Percentiles rank a stretch among this genome's conserved stretches.
phyloP scores from a whole-genome alignment of 1,140 invertebrate species.

The Psilanteris sp. region DNA sequence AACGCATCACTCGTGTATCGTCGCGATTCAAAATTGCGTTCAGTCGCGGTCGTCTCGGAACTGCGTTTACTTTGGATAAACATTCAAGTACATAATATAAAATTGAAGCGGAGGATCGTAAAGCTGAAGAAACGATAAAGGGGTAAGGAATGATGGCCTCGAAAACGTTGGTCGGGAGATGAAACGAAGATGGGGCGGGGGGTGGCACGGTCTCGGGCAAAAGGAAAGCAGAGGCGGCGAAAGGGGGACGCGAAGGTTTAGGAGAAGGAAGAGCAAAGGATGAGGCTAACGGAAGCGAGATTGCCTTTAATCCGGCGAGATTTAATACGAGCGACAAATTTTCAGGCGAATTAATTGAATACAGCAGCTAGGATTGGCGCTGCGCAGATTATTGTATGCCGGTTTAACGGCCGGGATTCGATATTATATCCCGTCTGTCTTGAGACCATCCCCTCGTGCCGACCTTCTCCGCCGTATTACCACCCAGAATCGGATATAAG shows the following conservation, averaged over 20 bases:
- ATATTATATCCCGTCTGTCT: conserved; percentile 74
- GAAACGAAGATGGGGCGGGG: conserved; percentile 45
- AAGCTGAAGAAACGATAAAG: conserved; percentile 52
- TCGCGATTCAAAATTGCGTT: too few relatives aligned
- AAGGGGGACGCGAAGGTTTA: conserved; percentile 51
- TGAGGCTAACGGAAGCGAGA: conserved; percentile 68
- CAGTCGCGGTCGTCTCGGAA: too few relatives aligned
- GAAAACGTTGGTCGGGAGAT: conserved; percentile 43
- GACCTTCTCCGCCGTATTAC: conserved; percentile 7
- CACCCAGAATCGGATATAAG: conserved; percentile 46
- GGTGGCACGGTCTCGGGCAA: conserved; percentile 53
- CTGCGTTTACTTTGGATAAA: too few relatives aligned
- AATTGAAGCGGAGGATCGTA: conserved; percentile 32
- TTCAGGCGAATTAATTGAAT: conserved; percentile 78
- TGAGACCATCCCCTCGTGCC: conserved; percentile 46
- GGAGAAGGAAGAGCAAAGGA: conserved; percentile 55
- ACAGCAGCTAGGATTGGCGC: conserved; percentile 74
- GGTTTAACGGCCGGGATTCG: conserved; percentile 76
- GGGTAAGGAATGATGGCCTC: conserved; percentile 48
- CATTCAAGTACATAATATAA: conserved; percentile 13
- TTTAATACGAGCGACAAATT: conserved; percentile 79
- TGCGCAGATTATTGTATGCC: conserved; percentile 77
- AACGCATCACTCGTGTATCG: too few relatives aligned
- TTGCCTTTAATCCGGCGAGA: conserved; percentile 78
- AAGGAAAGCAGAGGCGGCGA: conserved; percentile 53